phyloP scores from a whole-genome alignment of 2,113 vertebrate species.

The Neogobius melanostomus region DNA sequence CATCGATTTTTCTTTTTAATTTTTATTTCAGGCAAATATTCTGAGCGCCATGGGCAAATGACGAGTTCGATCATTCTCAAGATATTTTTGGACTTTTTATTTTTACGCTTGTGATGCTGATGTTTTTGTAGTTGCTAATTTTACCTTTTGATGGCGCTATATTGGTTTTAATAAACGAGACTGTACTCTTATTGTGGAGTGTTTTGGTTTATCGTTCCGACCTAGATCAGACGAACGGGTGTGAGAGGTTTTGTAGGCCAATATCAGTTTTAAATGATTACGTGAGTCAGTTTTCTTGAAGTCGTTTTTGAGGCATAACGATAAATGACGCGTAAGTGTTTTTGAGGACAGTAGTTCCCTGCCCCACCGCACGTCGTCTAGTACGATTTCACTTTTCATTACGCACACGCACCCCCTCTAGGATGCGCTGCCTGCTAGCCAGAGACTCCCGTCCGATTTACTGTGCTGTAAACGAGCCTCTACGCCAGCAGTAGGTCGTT shows the following conservation, averaged over 20 bases:
- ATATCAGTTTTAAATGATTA: not conserved
- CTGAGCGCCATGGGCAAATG: slow-evolving; percentile 72
- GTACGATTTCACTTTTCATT: slow-evolving; percentile 58
- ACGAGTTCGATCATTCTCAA: slow-evolving; percentile 11
- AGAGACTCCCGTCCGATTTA: slow-evolving; percentile 53
- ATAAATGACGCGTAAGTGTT: not conserved
- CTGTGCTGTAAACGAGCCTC: slow-evolving; percentile 28
- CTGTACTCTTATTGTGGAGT: slow-evolving; percentile 6
- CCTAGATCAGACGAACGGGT: not conserved
- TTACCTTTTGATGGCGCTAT: slow-evolving; percentile 43
- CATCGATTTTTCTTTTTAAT: not conserved
- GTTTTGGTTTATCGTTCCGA: slow-evolving; percentile 22
- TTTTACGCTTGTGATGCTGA: not conserved
- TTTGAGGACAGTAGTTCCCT: not conserved
- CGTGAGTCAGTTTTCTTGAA: not conserved
- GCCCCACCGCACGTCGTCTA: slow-evolving; percentile 35
- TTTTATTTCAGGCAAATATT: slow-evolving; percentile 73
- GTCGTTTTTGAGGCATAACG: not conserved
- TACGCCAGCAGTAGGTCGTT: not conserved
- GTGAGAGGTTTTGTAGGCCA: not conserved
- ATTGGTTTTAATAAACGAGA: slow-evolving; percentile 39
- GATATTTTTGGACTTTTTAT: not conserved
- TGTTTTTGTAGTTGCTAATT: slow-evolving; percentile 53
- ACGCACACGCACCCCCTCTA: slow-evolving; percentile 21
- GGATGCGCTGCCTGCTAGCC: slow-evolving; percentile 21